phyloP scores from a whole-genome alignment of 1,140 invertebrate genomes.

The Drosophila repleta region DNA sequence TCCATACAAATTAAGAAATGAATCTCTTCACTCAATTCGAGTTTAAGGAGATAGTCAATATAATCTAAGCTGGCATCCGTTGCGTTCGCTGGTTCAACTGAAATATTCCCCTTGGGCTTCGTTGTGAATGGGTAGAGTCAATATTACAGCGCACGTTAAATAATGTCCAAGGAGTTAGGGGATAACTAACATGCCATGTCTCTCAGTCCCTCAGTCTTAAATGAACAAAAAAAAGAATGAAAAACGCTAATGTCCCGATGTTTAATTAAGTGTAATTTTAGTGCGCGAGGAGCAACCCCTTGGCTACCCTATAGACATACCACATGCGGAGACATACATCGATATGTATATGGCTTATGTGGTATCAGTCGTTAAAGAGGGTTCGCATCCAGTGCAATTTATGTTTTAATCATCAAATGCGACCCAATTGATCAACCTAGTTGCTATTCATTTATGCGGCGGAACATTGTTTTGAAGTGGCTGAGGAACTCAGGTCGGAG shows the following conservation, averaged over 20 bases:
- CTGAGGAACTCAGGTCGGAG: constrained; percentile 8
- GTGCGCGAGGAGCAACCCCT: constrained; percentile 53
- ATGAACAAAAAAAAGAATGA: constrained; percentile 8
- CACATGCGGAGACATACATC: constrained; percentile 16
- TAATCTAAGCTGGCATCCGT: background rate
- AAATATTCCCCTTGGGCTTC: background rate
- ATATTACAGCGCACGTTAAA: constrained; percentile 1
- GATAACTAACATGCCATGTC: constrained; percentile 2
- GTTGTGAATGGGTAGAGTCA: background rate
- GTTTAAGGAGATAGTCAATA: too few species aligned
- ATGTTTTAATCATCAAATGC: constrained; percentile 80
- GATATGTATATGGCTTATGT: background rate
- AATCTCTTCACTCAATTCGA: too few species aligned
- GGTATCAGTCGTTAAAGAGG: constrained; percentile 26
- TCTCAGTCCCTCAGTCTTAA: constrained; percentile 35
- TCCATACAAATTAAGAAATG: too few species aligned
- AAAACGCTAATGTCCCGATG: constrained; percentile 64
- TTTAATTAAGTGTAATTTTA: constrained; percentile 81
- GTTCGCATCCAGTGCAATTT: constrained; percentile 68
- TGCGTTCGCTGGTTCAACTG: background rate
- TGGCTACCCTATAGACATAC: constrained; percentile 6
- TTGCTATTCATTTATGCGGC: constrained; percentile 72
- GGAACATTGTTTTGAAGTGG: constrained; percentile 70
- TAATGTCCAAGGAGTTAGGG: constrained; percentile 6
- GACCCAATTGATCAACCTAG: constrained; percentile 74